Evolutionary conservation across 2,113 vertebrate genomes (phyloP).

Genomic region (Neolamprologus longior): DNA sequence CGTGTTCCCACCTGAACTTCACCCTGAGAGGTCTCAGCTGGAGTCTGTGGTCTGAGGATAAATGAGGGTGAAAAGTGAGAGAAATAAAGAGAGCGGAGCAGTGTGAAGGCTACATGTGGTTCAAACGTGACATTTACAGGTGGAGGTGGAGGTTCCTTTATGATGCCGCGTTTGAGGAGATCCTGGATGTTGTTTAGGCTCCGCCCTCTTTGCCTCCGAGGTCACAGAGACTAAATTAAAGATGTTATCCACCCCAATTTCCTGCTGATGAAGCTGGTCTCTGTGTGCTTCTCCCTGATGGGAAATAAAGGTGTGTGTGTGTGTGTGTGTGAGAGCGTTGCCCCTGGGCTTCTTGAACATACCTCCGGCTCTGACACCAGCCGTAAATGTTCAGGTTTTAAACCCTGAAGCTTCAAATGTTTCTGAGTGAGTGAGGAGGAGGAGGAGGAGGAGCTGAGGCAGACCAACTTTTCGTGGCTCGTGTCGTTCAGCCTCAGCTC

Average conservation of each 20-base stretch:
- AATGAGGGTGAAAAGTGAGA: not conserved
- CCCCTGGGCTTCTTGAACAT: not conserved
- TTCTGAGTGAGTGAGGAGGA: not conserved
- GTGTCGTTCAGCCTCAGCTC: not conserved
- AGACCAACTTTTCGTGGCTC: not conserved
- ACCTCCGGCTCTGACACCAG: not conserved
- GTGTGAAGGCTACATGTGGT: not conserved
- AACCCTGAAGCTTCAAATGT: not conserved
- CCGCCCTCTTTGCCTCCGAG: not conserved
- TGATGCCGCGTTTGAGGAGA: fast-evolving
- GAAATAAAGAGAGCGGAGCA: not conserved
- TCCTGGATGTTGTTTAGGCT: not conserved
- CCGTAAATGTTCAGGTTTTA: not conserved
- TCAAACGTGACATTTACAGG: not conserved
- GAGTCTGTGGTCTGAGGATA: not conserved
- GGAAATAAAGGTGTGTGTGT: not conserved
- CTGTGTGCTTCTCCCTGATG: not conserved
- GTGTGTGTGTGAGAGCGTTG: not conserved
- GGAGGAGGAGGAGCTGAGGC: not conserved
- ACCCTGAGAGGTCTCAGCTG: not conserved
- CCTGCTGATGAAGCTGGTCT: not conserved
- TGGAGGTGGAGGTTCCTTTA: not conserved
- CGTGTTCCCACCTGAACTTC: not conserved
- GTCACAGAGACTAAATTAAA: not conserved
- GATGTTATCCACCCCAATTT: not conserved